Percentiles rank a stretch among this genome's conserved stretches.
Conservation (phyloP, 2,797 vertebrate genomes). For the Phataginus tricuspis region DNA sequence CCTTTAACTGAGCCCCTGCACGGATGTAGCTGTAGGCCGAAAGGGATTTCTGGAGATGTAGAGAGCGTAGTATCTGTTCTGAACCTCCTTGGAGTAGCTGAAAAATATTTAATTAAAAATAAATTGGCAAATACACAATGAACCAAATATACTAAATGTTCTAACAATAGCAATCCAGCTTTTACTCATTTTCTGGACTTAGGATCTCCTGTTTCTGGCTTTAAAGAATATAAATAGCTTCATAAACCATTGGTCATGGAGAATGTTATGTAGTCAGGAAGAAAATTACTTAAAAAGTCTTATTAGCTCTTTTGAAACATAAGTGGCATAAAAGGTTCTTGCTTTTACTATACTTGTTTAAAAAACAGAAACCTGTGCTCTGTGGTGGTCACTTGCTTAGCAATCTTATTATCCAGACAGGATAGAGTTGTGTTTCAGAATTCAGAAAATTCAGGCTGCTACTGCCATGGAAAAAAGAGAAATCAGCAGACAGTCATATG, state of each 20-base stretch:
- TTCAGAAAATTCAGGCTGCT: background rate
- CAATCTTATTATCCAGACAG: background rate
- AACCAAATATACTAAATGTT: background rate
- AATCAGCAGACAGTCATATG: background rate
- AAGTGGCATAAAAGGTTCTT: background rate
- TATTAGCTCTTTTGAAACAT: background rate
- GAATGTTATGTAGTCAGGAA: background rate
- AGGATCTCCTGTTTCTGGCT: background rate
- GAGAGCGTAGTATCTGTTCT: slow-evolving; percentile 92
- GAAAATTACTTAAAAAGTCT: background rate
- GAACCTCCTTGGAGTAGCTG: slow-evolving; percentile 97
- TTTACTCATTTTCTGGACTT: slow-evolving; percentile 3
- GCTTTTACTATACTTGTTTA: background rate
- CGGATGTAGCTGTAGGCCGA: slow-evolving; percentile 93
- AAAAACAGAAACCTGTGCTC: background rate
- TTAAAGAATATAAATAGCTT: slow-evolving; percentile 13
- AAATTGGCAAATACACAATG: background rate
- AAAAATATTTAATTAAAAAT: slow-evolving; percentile 57
- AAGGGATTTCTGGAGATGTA: slow-evolving; percentile 95
- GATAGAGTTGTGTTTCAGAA: background rate
- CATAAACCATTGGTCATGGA: background rate
- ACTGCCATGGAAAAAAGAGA: background rate
- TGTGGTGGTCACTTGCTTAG: background rate
- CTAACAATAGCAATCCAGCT: background rate
- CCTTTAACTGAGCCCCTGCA: slow-evolving; percentile 94